Evolutionary conservation across 2,113 vertebrate species (phyloP).

Genomic region (Neodon shergylaensis): DNA sequence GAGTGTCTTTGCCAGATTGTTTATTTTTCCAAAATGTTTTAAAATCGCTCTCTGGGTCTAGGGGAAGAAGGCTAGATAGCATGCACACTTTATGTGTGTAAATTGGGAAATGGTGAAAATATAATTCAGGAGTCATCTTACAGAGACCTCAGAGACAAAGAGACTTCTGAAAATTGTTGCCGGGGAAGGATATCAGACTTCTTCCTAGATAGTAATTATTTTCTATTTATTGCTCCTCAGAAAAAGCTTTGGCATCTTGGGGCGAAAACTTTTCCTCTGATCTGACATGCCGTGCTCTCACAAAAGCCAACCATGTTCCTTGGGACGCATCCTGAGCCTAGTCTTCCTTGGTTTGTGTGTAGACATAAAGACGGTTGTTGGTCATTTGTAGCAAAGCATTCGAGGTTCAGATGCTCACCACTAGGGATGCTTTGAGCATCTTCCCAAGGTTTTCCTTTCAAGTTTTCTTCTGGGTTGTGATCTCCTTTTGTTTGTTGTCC

Average conservation of each 20-base stretch:
- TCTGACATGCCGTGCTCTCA: background rate
- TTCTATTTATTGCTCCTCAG: constrained; percentile 23
- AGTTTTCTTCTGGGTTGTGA: background rate
- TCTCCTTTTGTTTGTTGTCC: background rate
- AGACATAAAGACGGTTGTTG: background rate
- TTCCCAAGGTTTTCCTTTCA: background rate
- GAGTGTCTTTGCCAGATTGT: constrained; percentile 18
- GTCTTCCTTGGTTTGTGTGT: background rate
- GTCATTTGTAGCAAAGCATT: background rate
- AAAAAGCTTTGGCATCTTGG: background rate
- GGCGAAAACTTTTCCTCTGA: background rate
- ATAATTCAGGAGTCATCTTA: background rate
- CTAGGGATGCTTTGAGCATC: background rate
- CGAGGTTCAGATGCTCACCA: background rate
- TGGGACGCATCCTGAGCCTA: background rate
- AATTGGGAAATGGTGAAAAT: background rate
- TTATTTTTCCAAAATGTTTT: constrained; percentile 68
- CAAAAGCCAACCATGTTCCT: constrained; percentile 7
- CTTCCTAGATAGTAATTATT: background rate
- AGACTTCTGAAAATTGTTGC: background rate
- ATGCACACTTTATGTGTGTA: background rate
- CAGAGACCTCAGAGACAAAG: background rate
- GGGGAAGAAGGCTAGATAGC: background rate
- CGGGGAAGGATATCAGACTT: background rate
- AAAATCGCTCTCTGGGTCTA: constrained; percentile 43